Percentiles rank a stretch among this genome's conserved stretches.
These are phyloP conservation scores for Nasonovia ribisnigri DNA, from an alignment of 2,888 invertebrate genomes.

Conservation along the genomic window DNA sequence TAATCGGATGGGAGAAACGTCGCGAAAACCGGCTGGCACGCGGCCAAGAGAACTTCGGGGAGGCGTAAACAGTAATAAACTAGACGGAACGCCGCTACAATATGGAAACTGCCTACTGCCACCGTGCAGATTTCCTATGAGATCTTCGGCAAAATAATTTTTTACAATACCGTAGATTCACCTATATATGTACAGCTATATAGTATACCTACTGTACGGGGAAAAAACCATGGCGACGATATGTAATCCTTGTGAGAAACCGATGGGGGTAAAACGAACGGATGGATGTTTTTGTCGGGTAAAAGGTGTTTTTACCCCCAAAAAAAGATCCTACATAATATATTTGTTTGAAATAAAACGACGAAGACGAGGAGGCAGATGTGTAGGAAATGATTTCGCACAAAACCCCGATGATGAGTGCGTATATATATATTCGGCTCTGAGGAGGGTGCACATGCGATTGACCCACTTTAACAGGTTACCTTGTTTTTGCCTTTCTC, in stretches of 20 bases:
- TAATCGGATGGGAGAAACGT: background rate
- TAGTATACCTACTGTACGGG: background rate
- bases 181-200: background rate
- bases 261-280: slow-evolving; percentile 63
- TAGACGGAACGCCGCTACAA: background rate
- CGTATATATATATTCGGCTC: background rate
- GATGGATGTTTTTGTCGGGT: slow-evolving; percentile 52
- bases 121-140: no score
- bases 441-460: slow-evolving; percentile 54
- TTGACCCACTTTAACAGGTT: slow-evolving; percentile 65
- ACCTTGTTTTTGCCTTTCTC: slow-evolving; percentile 61
- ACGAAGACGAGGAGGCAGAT: slow-evolving; percentile 47
- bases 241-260: slow-evolving; percentile 61
- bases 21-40: slow-evolving; percentile 9
- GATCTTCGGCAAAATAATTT: background rate
- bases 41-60: slow-evolving; percentile 40
- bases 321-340: slow-evolving; percentile 26
- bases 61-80: slow-evolving; percentile 10
- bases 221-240: background rate
- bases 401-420: slow-evolving; percentile 47
- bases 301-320: slow-evolving; percentile 54
- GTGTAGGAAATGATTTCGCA: slow-evolving; percentile 64
- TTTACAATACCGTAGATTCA: background rate
- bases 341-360: slow-evolving; percentile 2
- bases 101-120: background rate